Base-by-base conservation (phyloP, 2,113 vertebrate genomes). In the Daphoenositta chrysoptera region DNA sequence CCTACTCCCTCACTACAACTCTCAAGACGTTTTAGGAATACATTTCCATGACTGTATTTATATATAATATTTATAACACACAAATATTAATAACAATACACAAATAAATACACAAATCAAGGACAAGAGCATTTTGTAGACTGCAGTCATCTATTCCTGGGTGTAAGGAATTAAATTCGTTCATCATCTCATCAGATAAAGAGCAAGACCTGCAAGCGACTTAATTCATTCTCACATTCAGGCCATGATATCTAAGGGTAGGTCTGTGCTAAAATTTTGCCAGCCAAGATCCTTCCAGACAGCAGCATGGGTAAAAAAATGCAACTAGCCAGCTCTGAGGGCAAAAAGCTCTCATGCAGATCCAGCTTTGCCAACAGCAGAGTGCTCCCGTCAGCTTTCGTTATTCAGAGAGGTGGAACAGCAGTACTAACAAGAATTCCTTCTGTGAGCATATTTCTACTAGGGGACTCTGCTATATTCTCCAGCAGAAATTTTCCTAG, bases 391-490 rank as follows among this genome's bases (percentile, higher is more conserved):
- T 82, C 95, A 93, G 95, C 73, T 79, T 54, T 6, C 6, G 44
- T 78, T 94, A 71, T 60, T 44, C 40, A 76, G 73, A 50, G 85
- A 89, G 61, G 73, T 79, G 73, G 33, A 87, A 82, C 1, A 33
- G 72, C 42, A 31, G n/a, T 0, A 15, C 26, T 53, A 84, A 76
- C 35, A 85, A 72, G 83, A 89, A 94, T 91, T 65, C 80, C 77
- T 66, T 65, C 77, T 11, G 18, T 81, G 91, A 87, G 80, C 26
- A 0, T 14, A 45, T 75, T 95, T 89, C 92, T 92, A 85, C 94
- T 90, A 93, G 94, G 58, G 94, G 82, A 95, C 94, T 92, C 94
- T 80, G 82, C 88, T 72, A 75, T 47, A 21, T 90, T 48, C 70
- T 64, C 57, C 88, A 44, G 66, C 65, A 72, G 53, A 66, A 71